Evolutionary conservation across 2,888 invertebrate genomes (phyloP).

Genomic region (Chymomyza procnemis): DNA sequence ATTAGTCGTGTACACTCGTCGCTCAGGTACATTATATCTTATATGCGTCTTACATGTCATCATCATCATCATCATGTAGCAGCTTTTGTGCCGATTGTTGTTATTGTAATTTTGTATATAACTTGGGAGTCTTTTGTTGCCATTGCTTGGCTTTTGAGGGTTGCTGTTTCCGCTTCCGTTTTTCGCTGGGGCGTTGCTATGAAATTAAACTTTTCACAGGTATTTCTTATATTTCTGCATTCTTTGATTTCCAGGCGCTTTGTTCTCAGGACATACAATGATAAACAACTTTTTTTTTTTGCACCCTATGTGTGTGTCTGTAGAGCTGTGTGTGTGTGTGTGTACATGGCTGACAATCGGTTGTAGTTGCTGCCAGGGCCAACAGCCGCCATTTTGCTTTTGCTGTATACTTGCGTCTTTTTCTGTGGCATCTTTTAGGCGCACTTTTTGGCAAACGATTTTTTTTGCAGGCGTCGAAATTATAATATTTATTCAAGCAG

Average conservation of each 20-base stretch:
- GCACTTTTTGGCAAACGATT: not conserved
- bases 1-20: not conserved
- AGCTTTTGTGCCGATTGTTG: conserved; percentile 3
- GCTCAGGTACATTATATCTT: not conserved
- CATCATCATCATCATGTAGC: not conserved
- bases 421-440: not conserved
- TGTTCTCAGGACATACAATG: conserved; percentile 47
- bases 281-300: conserved; percentile 18
- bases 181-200: conserved; percentile 76
- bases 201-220: conserved; percentile 75
- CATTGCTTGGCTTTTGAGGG: conserved; percentile 26
- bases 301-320: not conserved
- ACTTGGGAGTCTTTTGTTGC: conserved; percentile 27
- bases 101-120: conserved; percentile 15
- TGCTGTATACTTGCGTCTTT: conserved; percentile 4
- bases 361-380: conserved; percentile 21
- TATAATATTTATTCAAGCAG: not conserved
- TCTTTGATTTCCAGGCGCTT: conserved; percentile 64
- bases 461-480: not conserved
- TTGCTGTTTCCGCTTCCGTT: conserved; percentile 42
- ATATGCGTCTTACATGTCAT: not conserved
- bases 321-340: not conserved
- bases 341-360: not conserved
- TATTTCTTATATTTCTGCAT: conserved; percentile 61
- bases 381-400: conserved; percentile 58